Base-by-base conservation (phyloP, 2,113 vertebrate species). In the Peromyscus polionotus region DNA sequence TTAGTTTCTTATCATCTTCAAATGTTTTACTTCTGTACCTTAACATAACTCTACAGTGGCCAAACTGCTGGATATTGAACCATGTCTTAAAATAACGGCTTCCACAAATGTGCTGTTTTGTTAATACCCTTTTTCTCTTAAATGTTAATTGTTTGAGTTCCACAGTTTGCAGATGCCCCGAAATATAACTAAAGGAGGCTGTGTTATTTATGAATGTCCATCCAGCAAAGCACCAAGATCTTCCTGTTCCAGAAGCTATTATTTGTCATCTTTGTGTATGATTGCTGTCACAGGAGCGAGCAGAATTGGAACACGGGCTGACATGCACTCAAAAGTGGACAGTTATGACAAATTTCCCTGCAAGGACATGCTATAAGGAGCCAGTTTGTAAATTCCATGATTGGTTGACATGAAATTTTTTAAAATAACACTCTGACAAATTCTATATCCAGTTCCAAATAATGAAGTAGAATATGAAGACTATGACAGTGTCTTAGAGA, bases 241-340 rank as follows among this genome's bases (percentile, higher is more conserved):
- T 85, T 70, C 16, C 42, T 31, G 4, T 48, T 26, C 10, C 28
- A 57, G 24, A 36, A 75, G 26, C 48, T 14, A 14, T 28, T 39
- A 54, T 72, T 45, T 86, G 12, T 13, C 31, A 12, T 39, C 2
- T 45, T 12, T 61, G 13, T 79, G 7, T 4, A 14, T 79, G 6
- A 31, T 93, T 73, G 14, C 45, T 63, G 20, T 70, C 33, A 12
- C 4, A 22, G 36, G 33, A 20, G 11, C 57, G 0, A 39, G 7
- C 7, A 26, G 36, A 54, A 20, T 36, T 20, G 5, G 26, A 73
- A 1, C 16, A 45, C 1, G 1, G 7, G 7, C 4, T 63, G 20
- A 1, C 12, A 36, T 28, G 2, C 26, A 31, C 45, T 79, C 16
- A 67, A 92, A 84, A 84, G 9, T 88, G 24, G 36, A 73, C 22